Conservation (phyloP, 2,888 invertebrate species). For the Chouioia cunea region DNA sequence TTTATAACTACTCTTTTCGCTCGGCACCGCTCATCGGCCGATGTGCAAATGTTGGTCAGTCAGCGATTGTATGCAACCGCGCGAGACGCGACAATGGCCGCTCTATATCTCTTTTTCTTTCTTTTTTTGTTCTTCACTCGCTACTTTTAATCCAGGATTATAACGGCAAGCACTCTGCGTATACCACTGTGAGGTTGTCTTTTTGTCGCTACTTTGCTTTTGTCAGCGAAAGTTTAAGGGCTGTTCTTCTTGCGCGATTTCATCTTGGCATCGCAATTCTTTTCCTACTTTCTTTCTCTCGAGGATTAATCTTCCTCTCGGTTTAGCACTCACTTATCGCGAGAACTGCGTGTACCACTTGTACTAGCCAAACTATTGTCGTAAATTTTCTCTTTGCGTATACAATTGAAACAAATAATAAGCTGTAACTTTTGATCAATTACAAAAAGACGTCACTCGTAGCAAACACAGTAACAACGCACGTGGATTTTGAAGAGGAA, state of each 20-base stretch:
- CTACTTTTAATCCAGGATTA: constrained; percentile 16
- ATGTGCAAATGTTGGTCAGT: constrained; percentile 29
- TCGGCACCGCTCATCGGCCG: constrained; percentile 13
- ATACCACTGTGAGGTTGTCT: not conserved
- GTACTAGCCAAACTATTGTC: not conserved
- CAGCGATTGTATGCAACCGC: constrained; percentile 8
- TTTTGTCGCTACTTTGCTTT: not conserved
- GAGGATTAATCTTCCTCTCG: not conserved
- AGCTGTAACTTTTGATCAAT: no score
- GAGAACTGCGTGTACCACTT: not conserved
- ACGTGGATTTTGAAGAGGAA: no score
- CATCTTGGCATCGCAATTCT: constrained; percentile 7
- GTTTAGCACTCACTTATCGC: constrained; percentile 3
- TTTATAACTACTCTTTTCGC: not conserved
- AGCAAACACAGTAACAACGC: no score
- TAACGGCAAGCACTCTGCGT: constrained; percentile 6
- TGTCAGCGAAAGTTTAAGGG: constrained; percentile 6
- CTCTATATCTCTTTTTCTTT: constrained; percentile 1
- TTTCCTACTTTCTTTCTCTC: not conserved
- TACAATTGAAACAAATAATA: no score
- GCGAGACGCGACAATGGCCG: not conserved
- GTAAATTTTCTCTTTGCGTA: no score
- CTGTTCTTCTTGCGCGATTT: constrained; percentile 7
- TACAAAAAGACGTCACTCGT: no score
- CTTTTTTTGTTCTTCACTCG: not conserved